Conservation (phyloP, 1,140 invertebrate species). For the Dolichoris vasculosae region DNA sequence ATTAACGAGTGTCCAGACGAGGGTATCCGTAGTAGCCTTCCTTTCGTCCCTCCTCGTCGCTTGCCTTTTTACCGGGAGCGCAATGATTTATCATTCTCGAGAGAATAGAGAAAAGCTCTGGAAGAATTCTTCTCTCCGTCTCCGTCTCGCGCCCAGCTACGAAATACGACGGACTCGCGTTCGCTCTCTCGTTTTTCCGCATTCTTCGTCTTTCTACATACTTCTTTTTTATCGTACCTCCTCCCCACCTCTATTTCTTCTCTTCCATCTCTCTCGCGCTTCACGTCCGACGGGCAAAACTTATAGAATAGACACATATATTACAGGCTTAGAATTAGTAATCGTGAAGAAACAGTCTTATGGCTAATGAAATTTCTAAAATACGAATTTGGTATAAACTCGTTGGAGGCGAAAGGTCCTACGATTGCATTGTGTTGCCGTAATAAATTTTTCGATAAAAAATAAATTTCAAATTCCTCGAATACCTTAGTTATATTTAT, state of each 20-base stretch:
- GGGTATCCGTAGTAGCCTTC: slow-evolving; percentile 26
- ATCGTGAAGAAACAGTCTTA: not conserved
- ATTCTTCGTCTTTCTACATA: slow-evolving; percentile 37
- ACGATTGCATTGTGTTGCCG: not conserved
- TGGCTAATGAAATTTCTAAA: slow-evolving; percentile 15
- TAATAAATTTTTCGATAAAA: slow-evolving; percentile 3
- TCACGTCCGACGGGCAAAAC: slow-evolving; percentile 33
- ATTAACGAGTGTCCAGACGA: slow-evolving; percentile 47
- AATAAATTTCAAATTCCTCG: not conserved
- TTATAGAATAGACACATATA: slow-evolving; percentile 27
- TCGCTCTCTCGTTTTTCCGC: slow-evolving; percentile 39
- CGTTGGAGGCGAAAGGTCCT: not conserved
- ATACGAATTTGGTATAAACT: not conserved
- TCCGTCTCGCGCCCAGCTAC: not conserved
- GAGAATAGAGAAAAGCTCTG: slow-evolving; percentile 44
- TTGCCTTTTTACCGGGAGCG: slow-evolving; percentile 39
- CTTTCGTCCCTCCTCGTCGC: slow-evolving; percentile 13
- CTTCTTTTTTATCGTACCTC: slow-evolving; percentile 44
- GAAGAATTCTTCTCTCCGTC: slow-evolving; percentile 27
- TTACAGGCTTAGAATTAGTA: slow-evolving; percentile 34
- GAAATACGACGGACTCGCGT: not conserved
- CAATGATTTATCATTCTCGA: slow-evolving; percentile 49
- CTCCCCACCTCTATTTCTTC: not conserved
- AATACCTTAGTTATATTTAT: slow-evolving; percentile 1
- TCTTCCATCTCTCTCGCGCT: slow-evolving; percentile 5